A percentile compares a stretch with the other conserved stretches of the same genome.
These are phyloP conservation scores for Numenius arquata DNA, from an alignment of 2,113 vertebrate genomes.

Conservation along the genomic window DNA sequence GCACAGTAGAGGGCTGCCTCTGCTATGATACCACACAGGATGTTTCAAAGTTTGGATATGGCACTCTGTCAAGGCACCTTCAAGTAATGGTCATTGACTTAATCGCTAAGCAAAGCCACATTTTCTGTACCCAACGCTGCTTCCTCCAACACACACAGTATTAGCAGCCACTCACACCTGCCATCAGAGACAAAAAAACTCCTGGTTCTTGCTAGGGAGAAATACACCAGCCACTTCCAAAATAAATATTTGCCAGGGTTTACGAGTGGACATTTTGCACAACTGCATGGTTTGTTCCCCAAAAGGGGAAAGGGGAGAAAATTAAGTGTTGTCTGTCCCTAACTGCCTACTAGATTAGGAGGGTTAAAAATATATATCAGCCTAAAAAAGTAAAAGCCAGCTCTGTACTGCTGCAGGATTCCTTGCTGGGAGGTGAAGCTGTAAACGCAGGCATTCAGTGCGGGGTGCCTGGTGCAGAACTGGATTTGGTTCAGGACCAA, in stretches of 20 bases:
- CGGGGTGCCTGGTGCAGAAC: constrained; percentile 65
- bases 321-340: constrained; percentile 29
- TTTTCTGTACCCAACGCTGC: constrained; percentile 38
- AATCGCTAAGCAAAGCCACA: constrained; percentile 20
- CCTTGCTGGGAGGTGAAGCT: constrained; percentile 54
- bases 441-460: constrained; percentile 57
- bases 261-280: constrained; percentile 51
- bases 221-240: constrained; percentile 51
- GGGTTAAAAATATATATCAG: constrained; percentile 60
- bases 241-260: constrained; percentile 49
- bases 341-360: constrained; percentile 51
- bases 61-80: constrained; percentile 36
- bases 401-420: constrained; percentile 67
- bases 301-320: neutral
- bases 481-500: constrained; percentile 61
- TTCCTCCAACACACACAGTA: neutral
- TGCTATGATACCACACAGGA: neutral
- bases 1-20: constrained; percentile 33
- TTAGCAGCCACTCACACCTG: constrained; percentile 34
- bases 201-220: neutral
- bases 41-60: constrained; percentile 20
- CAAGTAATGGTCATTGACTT: neutral
- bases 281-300: constrained; percentile 8
- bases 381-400: constrained; percentile 70
- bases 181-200: constrained; percentile 22